Evolutionary conservation across 2,888 invertebrate genomes (phyloP).

Genomic region (Andrena camellia): DNA sequence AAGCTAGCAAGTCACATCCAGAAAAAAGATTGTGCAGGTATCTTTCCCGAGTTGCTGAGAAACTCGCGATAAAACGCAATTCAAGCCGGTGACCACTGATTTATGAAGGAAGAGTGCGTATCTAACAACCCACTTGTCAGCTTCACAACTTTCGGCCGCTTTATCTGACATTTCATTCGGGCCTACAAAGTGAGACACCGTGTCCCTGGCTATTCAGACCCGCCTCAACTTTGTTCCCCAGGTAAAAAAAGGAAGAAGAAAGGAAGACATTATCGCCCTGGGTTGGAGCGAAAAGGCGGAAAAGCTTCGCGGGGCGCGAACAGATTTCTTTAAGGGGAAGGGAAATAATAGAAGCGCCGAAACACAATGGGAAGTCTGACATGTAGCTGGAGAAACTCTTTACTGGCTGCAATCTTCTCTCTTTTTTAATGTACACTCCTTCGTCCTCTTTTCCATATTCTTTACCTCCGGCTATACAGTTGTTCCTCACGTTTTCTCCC

Average conservation of each 20-base stretch:
- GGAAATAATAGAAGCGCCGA: constrained; percentile 26
- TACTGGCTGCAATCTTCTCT: constrained; percentile 30
- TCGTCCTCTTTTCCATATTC: background rate
- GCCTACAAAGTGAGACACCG: constrained; percentile 10
- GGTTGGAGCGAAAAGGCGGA: background rate
- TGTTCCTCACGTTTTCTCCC: constrained; percentile 37
- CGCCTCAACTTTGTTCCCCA: background rate
- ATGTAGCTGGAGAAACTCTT: constrained; percentile 36
- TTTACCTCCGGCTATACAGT: constrained; percentile 8
- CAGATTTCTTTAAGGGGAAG: constrained; percentile 42
- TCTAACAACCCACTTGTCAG: constrained; percentile 38
- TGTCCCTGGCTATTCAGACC: constrained; percentile 1
- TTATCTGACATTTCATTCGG: constrained; percentile 29
- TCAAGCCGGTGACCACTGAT: constrained; percentile 10
- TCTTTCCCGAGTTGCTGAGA: background rate
- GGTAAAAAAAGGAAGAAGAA: background rate
- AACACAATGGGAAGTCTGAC: constrained; percentile 25
- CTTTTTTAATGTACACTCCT: constrained; percentile 31
- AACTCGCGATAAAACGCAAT: constrained; percentile 28
- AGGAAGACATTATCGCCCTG: background rate
- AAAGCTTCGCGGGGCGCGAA: constrained; percentile 4
- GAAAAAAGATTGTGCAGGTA: background rate
- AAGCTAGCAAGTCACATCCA: background rate
- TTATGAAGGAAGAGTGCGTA: constrained; percentile 5
- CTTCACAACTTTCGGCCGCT: constrained; percentile 23